Conservation (phyloP, 2,113 vertebrate species). For the Bostrychus sinensis region DNA sequence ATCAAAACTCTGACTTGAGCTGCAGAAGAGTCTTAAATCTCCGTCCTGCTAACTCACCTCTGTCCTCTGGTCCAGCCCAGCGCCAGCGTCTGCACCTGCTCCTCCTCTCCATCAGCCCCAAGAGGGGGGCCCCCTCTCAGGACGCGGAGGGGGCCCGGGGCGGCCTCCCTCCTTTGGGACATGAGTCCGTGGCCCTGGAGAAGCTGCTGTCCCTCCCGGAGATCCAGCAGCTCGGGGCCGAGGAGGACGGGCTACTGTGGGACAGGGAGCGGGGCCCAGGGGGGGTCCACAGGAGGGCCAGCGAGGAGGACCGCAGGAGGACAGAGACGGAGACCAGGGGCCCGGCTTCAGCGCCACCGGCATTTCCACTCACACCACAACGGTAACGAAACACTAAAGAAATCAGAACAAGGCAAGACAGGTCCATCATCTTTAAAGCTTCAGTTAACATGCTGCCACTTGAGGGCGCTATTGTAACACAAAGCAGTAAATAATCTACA, state of each 20-base stretch:
- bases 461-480: too few relatives aligned
- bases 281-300: not conserved
- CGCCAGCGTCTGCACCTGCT: constrained; percentile 78
- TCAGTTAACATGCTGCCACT: too few relatives aligned
- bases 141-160: constrained; percentile 66
- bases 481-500: too few relatives aligned
- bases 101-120: constrained; percentile 75
- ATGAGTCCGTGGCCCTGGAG: constrained; percentile 81
- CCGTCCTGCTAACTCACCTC: too few relatives aligned
- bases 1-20: too few relatives aligned
- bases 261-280: constrained; percentile 62
- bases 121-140: constrained; percentile 68
- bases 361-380: constrained; percentile 16
- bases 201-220: constrained; percentile 80
- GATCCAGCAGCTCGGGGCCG: constrained; percentile 47
- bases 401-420: too few relatives aligned
- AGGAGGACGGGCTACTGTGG: constrained; percentile 32
- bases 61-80: constrained; percentile 62
- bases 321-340: not conserved
- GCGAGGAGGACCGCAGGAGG: not conserved
- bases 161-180: constrained; percentile 76
- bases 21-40: too few relatives aligned
- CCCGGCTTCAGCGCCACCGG: constrained; percentile 26
- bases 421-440: too few relatives aligned
- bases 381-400: too few relatives aligned